Evolutionary conservation across 2,888 invertebrate species (phyloP).

Genomic region (Leptinotarsa rubiginosa): DNA sequence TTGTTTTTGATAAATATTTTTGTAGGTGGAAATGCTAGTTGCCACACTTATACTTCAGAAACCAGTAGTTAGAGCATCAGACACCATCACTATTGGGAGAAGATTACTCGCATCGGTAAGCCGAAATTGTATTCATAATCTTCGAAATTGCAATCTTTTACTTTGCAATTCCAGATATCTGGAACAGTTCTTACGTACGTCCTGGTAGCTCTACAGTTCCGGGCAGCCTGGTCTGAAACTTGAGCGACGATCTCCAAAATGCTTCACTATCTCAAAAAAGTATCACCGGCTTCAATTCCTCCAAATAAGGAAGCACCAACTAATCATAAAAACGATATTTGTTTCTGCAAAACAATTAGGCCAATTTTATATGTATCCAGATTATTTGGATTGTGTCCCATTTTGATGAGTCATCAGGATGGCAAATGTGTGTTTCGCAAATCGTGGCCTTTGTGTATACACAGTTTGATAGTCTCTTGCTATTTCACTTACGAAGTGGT

Average conservation of each 20-base stretch:
- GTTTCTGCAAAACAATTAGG: conserved; percentile 2
- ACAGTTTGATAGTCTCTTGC: conserved; percentile 50
- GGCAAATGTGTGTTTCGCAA: conserved; percentile 57
- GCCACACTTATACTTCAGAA: conserved; percentile 54
- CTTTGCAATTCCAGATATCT: conserved; percentile 44
- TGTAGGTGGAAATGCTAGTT: conserved; percentile 55
- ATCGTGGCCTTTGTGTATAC: conserved; percentile 57
- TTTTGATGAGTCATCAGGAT: neutral
- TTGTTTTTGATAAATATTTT: conserved; percentile 7
- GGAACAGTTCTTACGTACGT: conserved; percentile 54
- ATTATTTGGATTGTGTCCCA: neutral
- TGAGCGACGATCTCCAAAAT: conserved; percentile 12
- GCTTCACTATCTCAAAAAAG: neutral
- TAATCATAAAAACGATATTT: neutral
- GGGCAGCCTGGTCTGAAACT: conserved; percentile 41
- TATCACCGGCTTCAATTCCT: neutral
- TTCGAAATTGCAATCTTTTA: too few species aligned
- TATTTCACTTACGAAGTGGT: conserved; percentile 51
- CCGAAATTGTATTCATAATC: too few species aligned
- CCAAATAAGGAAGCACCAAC: neutral
- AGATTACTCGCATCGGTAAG: conserved; percentile 58
- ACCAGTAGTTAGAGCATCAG: conserved; percentile 56
- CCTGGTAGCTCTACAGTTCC: conserved; percentile 54
- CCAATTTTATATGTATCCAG: neutral
- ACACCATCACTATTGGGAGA: conserved; percentile 57